These are phyloP conservation scores for Hyperoplus immaculatus DNA, from an alignment of 2,797 vertebrate species.

Conservation along the genomic window DNA sequence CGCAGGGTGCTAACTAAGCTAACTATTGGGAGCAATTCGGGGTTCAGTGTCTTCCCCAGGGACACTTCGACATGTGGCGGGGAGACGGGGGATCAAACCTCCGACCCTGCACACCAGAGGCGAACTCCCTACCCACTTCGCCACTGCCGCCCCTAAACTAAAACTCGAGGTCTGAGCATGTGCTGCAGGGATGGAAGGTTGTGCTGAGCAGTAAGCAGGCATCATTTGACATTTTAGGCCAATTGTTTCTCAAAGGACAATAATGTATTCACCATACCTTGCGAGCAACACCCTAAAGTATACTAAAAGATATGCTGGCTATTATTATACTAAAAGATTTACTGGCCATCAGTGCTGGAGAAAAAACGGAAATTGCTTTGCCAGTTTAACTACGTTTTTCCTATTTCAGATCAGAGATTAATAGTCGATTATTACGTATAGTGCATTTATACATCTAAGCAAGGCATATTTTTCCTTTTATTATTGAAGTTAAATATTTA, in stretches of 20 bases:
- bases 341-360: neutral
- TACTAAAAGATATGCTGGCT: neutral
- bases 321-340: neutral
- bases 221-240: constrained; percentile 11
- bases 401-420: constrained; percentile 5
- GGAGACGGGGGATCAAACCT: too few relatives aligned
- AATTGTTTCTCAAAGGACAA: constrained; percentile 3
- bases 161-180: constrained; percentile 1
- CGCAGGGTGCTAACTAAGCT: too few relatives aligned
- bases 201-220: constrained; percentile 2
- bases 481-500: neutral
- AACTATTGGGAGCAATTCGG: too few relatives aligned
- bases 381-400: neutral
- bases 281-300: neutral
- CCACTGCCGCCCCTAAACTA: too few relatives aligned
- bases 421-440: neutral
- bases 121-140: too few relatives aligned
- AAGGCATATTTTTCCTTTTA: neutral
- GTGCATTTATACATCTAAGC: neutral
- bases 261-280: neutral
- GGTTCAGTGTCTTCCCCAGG: too few relatives aligned
- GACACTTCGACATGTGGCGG: too few relatives aligned
- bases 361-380: neutral
- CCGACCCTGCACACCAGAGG: too few relatives aligned
- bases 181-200: neutral